These are phyloP conservation scores for Phaetusa simplex DNA, from an alignment of 2,113 vertebrate species.

Conservation along the genomic window DNA sequence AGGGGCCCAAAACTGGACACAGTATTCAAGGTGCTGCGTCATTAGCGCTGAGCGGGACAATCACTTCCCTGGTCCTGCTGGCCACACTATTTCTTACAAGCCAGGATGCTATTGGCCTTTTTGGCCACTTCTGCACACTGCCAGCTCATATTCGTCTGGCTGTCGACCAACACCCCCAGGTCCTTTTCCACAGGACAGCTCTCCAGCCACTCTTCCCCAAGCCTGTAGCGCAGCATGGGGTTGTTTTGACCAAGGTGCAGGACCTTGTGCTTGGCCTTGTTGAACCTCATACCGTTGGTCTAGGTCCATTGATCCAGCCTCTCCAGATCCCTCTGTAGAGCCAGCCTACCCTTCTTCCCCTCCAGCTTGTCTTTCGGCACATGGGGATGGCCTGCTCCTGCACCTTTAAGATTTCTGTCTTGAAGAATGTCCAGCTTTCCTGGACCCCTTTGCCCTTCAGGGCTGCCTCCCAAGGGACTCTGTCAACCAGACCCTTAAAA, in stretches of 20 bases:
- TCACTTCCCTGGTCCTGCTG: neutral
- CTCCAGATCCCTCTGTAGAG: neutral
- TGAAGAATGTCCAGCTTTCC: neutral
- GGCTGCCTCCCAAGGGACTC: neutral
- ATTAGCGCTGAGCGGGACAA: neutral
- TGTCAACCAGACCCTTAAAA: neutral
- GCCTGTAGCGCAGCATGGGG: neutral
- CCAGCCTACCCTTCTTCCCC: neutral
- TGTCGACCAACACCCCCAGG: neutral
- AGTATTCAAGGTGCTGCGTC: neutral
- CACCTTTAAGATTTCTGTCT: neutral
- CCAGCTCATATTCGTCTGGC: neutral
- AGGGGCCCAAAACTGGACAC: neutral
- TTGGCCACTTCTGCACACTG: neutral
- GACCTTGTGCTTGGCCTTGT: neutral
- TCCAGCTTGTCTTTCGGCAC: neutral
- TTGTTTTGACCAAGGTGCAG: neutral
- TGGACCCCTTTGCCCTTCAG: neutral
- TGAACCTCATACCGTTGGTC: neutral
- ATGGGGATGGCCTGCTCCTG: neutral
- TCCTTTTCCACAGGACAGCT: neutral
- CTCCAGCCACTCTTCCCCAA: neutral
- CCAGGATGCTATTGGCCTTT: neutral
- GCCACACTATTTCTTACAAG: neutral
- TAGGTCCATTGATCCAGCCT: neutral